Base-by-base conservation (phyloP, 2,113 vertebrate species). In the Heterocephalus glaber region DNA sequence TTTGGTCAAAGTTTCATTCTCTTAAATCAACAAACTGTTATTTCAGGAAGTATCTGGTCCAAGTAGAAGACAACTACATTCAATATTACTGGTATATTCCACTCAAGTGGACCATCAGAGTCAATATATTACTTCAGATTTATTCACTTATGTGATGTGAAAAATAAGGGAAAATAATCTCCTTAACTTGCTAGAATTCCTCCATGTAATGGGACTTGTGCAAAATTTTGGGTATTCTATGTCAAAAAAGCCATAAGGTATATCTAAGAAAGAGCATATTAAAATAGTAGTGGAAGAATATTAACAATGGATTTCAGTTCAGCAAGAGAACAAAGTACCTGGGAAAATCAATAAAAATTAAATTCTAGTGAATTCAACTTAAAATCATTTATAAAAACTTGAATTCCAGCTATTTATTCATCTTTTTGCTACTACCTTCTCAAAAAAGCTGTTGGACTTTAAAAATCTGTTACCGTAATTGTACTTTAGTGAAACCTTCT, bases 321-420 rank as follows among this genome's bases (percentile, higher is more conserved):
- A 94, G 10, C 65, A 82, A 86, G 54, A 90, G 14, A 83, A 28
- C 19, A 74, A 63, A 90, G 52, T n/a, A 93, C 16, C 38, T 44
- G 47, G 33, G 13, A 86, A 76, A 98, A 95, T 89, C 86, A 97
- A 91, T 87, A 88, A 95, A 97, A 97, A 93, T 91, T 74, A 41
- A 93, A 44, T 68, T 58, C n/a, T 65, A 92, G 72, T 89, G 5
- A 94, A 77, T 97, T 96, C 97, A 95, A 89, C 93, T 95, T 83
- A 35, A 56, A 94, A 26, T 61, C 30, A 86, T 90, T 97, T 93
- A 86, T 72, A 90, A 97, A 98, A 89, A 6, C 17, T 28, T n/a
- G 63, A 84, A 68, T 96, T 61, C n/a, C 80, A 95, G 49, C 93
- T 96, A 94, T 74, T 98, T 96, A 54, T 30, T 65, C 79, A 63